Evolutionary conservation across 2,113 vertebrate species (phyloP), one percentile per base, ranked within the genome.

Genomic region (Hydrochoerus hydrochaeris): DNA sequence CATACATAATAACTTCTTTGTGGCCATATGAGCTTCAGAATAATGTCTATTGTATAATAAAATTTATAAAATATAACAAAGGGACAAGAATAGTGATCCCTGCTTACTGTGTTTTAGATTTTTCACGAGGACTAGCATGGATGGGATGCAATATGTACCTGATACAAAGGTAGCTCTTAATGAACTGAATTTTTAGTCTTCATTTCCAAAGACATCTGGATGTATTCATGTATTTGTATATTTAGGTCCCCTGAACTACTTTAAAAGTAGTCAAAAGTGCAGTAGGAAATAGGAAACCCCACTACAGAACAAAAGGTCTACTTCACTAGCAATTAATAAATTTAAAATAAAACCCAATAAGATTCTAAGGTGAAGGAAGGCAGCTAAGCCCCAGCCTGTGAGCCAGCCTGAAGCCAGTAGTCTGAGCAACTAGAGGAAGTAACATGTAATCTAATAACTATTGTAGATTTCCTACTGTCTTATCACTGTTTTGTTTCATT

Each of bases 41-140:
- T 96, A 41, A 84, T 88, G 4, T 82, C 60, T 90, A 60, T 9
- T 52, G 1, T 75, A 28, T 73, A 62, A 75, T 65, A 85, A 85
- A 80, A 95, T 80, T 30, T 65, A 92, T 63, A 57, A 81, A 75
- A 71, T 86, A 58, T 73, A 88, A 81, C 28, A 95, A 67, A 92
- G 65, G 49, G 4, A 41, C 46, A 92, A 13, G 52, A 80, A 65
- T 69, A 63, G 52, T 49, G 60, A 82, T 84, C 93, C 8, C 14
- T 52, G n/a, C 28, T 95, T 85, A n/a, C 0, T 24, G 5, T n/a
- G 44, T 80, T 81, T 80, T 75, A 93, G 81, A 90, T 71, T 92
- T 87, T 97, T 86, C 32, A 22, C 41, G 69, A 86, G n/a, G 9
- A 67, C 67, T 91, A 86, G 30, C 52, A 46, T 57, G 11, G 26